Evolutionary conservation across 2,797 vertebrate genomes (phyloP), one percentile per base, ranked within the genome.

Genomic region (Lepus townsendii): DNA sequence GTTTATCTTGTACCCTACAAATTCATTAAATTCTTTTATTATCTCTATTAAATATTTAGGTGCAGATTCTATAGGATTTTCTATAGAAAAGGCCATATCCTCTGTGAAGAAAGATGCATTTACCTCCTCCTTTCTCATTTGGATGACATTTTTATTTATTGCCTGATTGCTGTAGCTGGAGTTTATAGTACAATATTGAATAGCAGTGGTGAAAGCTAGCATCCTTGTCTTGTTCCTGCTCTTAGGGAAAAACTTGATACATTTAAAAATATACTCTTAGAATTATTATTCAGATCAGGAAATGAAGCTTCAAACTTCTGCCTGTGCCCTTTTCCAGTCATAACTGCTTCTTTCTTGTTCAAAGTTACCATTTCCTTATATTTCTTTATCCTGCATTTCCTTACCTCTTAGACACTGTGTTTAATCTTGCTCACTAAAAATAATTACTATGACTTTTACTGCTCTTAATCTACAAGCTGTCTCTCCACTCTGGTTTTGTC

Each of bases 251-350:
- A 50, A 47, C 19, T 38, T 27, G 38, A 38, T 38, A 27, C 60
- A 42, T 50, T 94, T 87, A 77, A 42, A 78, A 50, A 86, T 86
- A 66, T 2, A 82, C 24, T 84, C 38, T 35, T 24, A 7, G 9
- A 86, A 50, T 42, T 68, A 19, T 20, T 57, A 68, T 20, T 35
- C 32, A 52, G n/a, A 17, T 65, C 22, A 78, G 26, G 20, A 84
- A 69, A 87, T 83, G 76, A 38, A 94, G 78, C 73, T 78, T 92
- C 63, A 69, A 65, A 32, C 17, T 66, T 19, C 14, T 88, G 14
- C 7, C 26, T 9, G 5, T 24, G 71, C 12, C 42, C 20, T 10
- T 1, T 42, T 12, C 7, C 1, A 68, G 26, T 47, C 16, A 68
- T 6, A 50, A 19, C 83, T 71, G 14, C 35, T 50, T 75, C 32